Conservation (phyloP, 2,797 vertebrate species). For the Clarias pachynema region DNA sequence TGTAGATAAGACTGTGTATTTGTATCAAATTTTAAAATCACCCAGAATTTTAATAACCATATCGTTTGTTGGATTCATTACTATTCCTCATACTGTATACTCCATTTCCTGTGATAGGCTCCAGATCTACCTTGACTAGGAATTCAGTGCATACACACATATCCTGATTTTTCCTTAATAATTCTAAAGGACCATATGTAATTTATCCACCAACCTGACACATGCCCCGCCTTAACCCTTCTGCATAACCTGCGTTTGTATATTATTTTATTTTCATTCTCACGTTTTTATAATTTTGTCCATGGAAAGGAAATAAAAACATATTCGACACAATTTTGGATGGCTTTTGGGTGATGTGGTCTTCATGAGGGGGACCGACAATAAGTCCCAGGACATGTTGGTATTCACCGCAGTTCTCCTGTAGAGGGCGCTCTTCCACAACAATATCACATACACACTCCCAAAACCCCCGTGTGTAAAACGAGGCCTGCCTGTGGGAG, state of each 20-base stretch:
- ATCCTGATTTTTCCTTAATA: not conserved
- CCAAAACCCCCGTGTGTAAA: not conserved
- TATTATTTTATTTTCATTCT: not conserved
- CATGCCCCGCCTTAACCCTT: not conserved
- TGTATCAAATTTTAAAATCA: not conserved
- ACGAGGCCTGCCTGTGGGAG: not conserved
- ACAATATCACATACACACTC: not conserved
- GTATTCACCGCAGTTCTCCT: not conserved
- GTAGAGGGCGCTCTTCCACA: constrained; percentile 25
- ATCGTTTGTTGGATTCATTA: not conserved
- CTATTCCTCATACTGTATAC: not conserved
- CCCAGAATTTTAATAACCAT: not conserved
- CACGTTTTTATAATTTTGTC: not conserved
- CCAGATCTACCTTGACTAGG: not conserved
- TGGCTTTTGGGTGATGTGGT: not conserved
- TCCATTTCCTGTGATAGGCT: not conserved
- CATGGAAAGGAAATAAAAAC: not conserved
- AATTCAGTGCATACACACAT: not conserved
- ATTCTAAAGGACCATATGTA: not conserved
- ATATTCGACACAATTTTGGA: not conserved
- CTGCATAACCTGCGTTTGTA: not conserved
- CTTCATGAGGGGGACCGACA: not conserved
- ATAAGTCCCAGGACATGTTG: not conserved
- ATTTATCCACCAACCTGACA: not conserved
- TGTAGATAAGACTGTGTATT: constrained; percentile 60